phyloP scores from a whole-genome alignment of 2,888 invertebrate species.

The Cyaniris semiargus region DNA sequence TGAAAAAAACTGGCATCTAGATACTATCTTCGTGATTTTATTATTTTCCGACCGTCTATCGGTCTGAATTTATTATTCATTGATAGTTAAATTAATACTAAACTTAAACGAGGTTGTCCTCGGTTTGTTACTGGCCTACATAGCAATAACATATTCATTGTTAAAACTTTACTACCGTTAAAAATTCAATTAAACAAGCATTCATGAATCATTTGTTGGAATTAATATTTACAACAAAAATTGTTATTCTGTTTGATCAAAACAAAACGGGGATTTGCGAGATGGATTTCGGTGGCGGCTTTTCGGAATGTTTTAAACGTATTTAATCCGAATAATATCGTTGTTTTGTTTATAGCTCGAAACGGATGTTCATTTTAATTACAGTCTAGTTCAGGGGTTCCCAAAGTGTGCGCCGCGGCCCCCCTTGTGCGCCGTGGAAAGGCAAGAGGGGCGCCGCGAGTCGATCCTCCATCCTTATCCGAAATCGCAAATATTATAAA shows the following conservation, averaged over 20 bases:
- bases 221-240: constrained; percentile 20
- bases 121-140: not conserved
- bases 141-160: not conserved
- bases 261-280: constrained; percentile 22
- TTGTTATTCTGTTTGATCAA: constrained; percentile 20
- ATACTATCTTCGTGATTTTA: too few relatives aligned
- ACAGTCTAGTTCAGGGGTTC: too few relatives aligned
- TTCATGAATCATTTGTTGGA: constrained; percentile 6
- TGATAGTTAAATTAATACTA: not conserved
- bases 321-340: not conserved
- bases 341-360: constrained; percentile 1
- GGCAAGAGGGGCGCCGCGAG: too few relatives aligned
- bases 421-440: too few relatives aligned
- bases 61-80: not conserved
- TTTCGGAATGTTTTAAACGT: not conserved
- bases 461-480: too few relatives aligned
- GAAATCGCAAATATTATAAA: too few relatives aligned
- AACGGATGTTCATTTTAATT: constrained; percentile 15
- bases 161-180: not conserved
- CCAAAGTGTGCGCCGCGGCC: too few relatives aligned
- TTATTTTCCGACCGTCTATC: too few relatives aligned
- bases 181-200: not conserved
- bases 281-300: not conserved
- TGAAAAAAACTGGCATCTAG: too few relatives aligned
- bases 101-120: not conserved